Evolutionary conservation across 2,113 vertebrate genomes (phyloP).

Genomic region (Bubo blakistoni): DNA sequence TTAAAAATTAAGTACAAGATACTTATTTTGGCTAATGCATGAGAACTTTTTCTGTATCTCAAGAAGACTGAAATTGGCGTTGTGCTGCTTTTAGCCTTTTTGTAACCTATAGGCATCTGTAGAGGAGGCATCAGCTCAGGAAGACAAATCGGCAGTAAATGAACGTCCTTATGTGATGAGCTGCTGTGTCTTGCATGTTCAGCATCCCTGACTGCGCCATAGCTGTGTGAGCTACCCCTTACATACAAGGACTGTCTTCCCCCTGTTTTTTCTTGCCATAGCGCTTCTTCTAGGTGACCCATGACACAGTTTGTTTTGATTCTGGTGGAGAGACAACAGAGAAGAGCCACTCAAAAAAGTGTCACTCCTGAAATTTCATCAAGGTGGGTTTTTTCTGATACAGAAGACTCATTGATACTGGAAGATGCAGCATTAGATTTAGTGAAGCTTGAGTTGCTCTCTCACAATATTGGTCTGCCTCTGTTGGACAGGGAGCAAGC

Average conservation of each 20-base stretch:
- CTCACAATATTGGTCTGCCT: not conserved
- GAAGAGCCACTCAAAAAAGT: not conserved
- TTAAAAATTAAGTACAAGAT: not conserved
- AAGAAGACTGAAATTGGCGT: not conserved
- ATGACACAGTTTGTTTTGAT: not conserved
- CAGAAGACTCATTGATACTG: not conserved
- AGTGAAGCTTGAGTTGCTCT: not conserved
- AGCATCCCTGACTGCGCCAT: not conserved
- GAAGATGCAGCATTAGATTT: not conserved
- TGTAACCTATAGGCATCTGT: not conserved
- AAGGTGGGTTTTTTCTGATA: not conserved
- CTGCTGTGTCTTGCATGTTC: not conserved
- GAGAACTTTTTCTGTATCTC: not conserved
- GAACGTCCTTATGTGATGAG: not conserved
- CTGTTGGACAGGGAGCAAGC: not conserved
- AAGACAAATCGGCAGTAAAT: not conserved
- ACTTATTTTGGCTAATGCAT: not conserved
- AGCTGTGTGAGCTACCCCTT: not conserved
- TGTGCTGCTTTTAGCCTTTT: not conserved
- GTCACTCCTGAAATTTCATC: not conserved
- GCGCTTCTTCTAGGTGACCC: not conserved
- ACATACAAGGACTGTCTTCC: not conserved
- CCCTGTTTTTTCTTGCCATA: not conserved
- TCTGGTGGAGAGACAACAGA: not conserved
- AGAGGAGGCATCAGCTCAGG: not conserved